phyloP scores from a whole-genome alignment of 2,888 invertebrate genomes.

The Andrena dorsata region DNA sequence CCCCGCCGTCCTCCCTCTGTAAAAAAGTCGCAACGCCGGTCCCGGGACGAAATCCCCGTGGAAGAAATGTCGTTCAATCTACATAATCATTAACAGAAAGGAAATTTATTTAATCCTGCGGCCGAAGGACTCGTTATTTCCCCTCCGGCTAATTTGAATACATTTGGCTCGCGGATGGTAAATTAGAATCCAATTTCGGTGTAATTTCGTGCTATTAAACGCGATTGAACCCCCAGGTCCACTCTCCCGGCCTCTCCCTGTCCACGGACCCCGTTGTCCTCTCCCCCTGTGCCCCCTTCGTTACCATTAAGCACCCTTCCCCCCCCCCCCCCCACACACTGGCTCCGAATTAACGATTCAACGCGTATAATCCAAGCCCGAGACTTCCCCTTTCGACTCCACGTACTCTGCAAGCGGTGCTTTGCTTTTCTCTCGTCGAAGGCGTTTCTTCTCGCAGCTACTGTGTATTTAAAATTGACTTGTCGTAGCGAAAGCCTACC shows the following conservation, averaged over 20 bases:
- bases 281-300: conserved; percentile 26
- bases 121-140: conserved; percentile 79
- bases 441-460: background rate
- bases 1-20: conserved; percentile 23
- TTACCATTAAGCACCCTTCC: conserved; percentile 35
- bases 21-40: conserved; percentile 60
- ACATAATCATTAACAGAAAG: conserved; percentile 84
- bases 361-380: conserved; percentile 24
- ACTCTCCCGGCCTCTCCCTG: conserved; percentile 29
- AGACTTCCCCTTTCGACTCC: conserved; percentile 19
- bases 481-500: too few species aligned
- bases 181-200: conserved; percentile 85
- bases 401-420: background rate
- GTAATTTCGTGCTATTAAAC: conserved; percentile 84
- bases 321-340: background rate
- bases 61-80: conserved; percentile 83
- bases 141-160: conserved; percentile 83
- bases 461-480: too few species aligned
- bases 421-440: background rate
- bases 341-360: conserved; percentile 50
- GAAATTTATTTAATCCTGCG: conserved; percentile 83
- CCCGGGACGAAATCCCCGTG: conserved; percentile 46
- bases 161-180: conserved; percentile 80
- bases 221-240: conserved; percentile 76
- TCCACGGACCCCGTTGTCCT: conserved; percentile 41